Base-by-base conservation (phyloP, 2,113 vertebrate genomes). In the Rhinichthys klamathensis region DNA sequence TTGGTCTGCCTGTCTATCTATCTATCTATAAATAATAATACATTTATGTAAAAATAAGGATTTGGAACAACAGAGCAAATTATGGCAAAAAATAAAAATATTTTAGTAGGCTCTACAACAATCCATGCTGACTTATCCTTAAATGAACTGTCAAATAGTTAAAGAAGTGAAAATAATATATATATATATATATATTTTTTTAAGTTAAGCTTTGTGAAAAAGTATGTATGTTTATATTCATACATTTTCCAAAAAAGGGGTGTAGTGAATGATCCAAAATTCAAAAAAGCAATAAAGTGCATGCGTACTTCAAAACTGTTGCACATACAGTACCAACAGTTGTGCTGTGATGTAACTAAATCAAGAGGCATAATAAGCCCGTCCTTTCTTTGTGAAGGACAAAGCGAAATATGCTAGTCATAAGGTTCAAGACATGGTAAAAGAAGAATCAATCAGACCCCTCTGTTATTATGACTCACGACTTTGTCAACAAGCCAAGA, bases 401-500 rank as follows among this genome's bases (percentile, higher is more conserved):
- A 80, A 80, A 25, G 13, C n/a, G 3, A n/a, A 25, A n/a, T n/a
- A 41, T 16, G 11, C 32, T 3, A 63, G 58, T 80, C n/a, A 5
- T 80, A 46, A 80, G 25, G 15, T 80, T 61, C 41, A 60, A 46
- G 11, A 41, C 51, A 23, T 21, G 0, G 21, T 77, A 77, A 35
- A 77, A 21, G 13, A 56, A 44, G 11, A 23, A 7, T 51, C 78
- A 80, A 80, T 80, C 38, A 63, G 38, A 44, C n/a, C 12, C 16
- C 51, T 58, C 15, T 63, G 58, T 80, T 80, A 80, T 80, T 30
- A 80, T 63, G n/a, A 63, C 78, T 27, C 78, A 60, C 0, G 1
- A 56, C 30, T 38, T n/a, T 79, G n/a, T 80, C 78, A 80, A 44
- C n/a, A 18, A 63, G 58, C 58, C 58, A 80, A 44, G 58, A 80